These are phyloP conservation scores for Petrocephalus zakoni DNA, from an alignment of 2,113 vertebrate species.

Conservation along the genomic window DNA sequence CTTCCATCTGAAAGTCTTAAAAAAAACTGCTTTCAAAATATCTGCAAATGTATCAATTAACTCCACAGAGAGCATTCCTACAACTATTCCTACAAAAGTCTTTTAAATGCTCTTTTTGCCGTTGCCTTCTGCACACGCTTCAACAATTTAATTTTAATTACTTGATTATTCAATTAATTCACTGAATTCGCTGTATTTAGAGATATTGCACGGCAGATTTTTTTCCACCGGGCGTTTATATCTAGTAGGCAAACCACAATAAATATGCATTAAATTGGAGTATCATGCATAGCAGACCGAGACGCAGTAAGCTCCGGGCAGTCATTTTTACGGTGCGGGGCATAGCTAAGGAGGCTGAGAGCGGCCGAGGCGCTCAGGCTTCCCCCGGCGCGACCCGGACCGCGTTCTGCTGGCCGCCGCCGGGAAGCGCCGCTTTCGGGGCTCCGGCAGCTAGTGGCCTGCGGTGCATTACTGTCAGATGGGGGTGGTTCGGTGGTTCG, in stretches of 20 bases:
- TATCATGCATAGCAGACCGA: background rate
- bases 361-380: background rate
- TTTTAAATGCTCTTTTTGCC: background rate
- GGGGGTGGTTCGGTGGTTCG: too few relatives aligned
- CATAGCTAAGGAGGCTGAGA: background rate
- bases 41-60: background rate
- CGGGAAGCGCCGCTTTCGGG: background rate
- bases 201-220: background rate
- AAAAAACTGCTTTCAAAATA: background rate
- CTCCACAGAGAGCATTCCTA: background rate
- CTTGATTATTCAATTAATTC: background rate
- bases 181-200: background rate
- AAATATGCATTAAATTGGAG: background rate
- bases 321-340: background rate
- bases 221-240: background rate
- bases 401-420: background rate
- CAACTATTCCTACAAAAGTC: background rate
- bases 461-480: background rate
- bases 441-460: background rate
- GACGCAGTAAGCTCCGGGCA: background rate
- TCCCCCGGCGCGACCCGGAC: background rate
- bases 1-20: background rate
- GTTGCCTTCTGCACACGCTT: background rate
- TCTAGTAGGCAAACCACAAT: background rate
- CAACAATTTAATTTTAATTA: background rate